Evolutionary conservation across 1,140 invertebrate genomes (phyloP).

Genomic region (Sweltsa coloradensis): DNA sequence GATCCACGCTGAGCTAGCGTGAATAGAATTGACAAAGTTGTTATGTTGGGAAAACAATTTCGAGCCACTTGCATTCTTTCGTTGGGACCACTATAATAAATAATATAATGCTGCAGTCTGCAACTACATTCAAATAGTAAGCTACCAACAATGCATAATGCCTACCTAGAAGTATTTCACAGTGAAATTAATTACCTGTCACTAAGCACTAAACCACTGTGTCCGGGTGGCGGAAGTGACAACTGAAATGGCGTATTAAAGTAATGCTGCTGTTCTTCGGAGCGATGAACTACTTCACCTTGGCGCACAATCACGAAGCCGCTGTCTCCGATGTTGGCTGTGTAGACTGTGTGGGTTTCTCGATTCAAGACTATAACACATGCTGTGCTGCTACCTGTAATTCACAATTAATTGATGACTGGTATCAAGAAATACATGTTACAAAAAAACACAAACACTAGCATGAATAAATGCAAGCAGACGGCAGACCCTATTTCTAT

Average conservation of each 20-base stretch:
- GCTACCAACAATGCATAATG: not conserved
- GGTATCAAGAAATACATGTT: no score
- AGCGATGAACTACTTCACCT: conserved; percentile 77
- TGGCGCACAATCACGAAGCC: conserved; percentile 87
- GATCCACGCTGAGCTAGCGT: no score
- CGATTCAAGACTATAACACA: conserved; percentile 89
- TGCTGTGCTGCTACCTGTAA: conserved; percentile 87
- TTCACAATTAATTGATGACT: conserved; percentile 20
- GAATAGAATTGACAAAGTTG: no score
- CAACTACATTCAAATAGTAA: no score
- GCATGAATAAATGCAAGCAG: no score
- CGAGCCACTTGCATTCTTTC: no score
- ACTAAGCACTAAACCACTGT: conserved; percentile 69
- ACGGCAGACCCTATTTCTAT: no score
- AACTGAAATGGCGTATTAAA: conserved; percentile 98
- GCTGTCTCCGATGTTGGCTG: conserved; percentile 97
- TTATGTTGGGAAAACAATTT: no score
- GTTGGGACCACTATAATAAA: no score
- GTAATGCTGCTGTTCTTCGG: conserved; percentile 94
- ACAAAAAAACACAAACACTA: no score
- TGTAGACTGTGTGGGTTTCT: conserved; percentile 77
- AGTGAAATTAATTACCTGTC: conserved; percentile 51
- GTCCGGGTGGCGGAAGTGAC: conserved; percentile 80
- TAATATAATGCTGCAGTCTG: no score
- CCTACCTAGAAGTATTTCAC: not conserved